Percentiles rank a stretch among this genome's conserved stretches.
phyloP scores from a whole-genome alignment of 2,888 invertebrate genomes.

The Spodoptera littoralis region DNA sequence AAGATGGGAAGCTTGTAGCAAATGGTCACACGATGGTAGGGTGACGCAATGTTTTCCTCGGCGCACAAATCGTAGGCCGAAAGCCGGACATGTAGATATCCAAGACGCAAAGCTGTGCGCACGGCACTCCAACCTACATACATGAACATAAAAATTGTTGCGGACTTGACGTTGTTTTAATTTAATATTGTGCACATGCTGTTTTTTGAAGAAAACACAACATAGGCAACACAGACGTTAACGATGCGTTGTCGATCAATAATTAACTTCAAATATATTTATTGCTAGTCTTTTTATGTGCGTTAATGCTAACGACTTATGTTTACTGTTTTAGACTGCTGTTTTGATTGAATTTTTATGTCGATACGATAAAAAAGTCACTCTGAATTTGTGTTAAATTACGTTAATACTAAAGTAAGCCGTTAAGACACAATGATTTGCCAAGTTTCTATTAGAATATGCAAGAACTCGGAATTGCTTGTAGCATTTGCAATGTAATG shows the following conservation, averaged over 20 bases:
- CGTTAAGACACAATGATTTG: slow-evolving; percentile 31
- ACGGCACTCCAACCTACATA: slow-evolving; percentile 86
- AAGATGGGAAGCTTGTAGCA: slow-evolving; percentile 59
- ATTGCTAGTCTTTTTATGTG: slow-evolving; percentile 28
- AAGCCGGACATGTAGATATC: slow-evolving; percentile 80
- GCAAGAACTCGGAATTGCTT: slow-evolving; percentile 23
- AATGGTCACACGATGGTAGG: slow-evolving; percentile 63
- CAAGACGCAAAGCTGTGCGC: slow-evolving; percentile 79
- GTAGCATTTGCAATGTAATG: slow-evolving; percentile 50
- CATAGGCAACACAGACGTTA: slow-evolving; percentile 43
- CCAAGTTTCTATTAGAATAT: slow-evolving; percentile 25
- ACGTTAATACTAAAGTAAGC: slow-evolving; percentile 12
- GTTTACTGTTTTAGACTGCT: slow-evolving; percentile 24
- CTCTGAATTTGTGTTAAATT: slow-evolving; percentile 36
- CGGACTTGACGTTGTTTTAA: slow-evolving; percentile 75
- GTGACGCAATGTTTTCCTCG: slow-evolving; percentile 83
- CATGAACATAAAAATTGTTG: slow-evolving; percentile 79
- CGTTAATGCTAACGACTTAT: slow-evolving; percentile 8
- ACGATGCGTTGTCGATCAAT: slow-evolving; percentile 43
- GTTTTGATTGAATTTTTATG: slow-evolving; percentile 34
- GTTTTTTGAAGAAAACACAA: slow-evolving; percentile 55
- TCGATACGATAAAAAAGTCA: slow-evolving; percentile 28
- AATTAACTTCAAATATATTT: slow-evolving; percentile 42
- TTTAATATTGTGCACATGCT: slow-evolving; percentile 64
- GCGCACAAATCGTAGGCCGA: slow-evolving; percentile 76